phyloP scores from a whole-genome alignment of 2,113 vertebrate species.

The Gulo gulo region DNA sequence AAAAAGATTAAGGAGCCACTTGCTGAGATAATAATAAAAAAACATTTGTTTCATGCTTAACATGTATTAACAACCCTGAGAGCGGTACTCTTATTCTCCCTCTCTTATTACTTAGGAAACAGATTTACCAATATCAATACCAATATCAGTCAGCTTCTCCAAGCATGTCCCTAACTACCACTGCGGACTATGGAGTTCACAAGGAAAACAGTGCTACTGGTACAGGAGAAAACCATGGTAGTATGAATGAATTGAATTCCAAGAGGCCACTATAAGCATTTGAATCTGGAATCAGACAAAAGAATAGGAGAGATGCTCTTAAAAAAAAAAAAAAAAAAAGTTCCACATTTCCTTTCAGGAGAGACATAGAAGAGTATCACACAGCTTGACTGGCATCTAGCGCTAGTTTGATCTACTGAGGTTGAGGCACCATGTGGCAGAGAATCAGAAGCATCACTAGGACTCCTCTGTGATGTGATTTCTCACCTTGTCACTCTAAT shows the following conservation, averaged over 20 bases:
- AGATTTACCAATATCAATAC: neutral
- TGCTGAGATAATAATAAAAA: neutral
- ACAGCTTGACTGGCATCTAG: neutral
- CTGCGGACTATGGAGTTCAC: neutral
- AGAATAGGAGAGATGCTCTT: neutral
- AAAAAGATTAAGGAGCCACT: neutral
- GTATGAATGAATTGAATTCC: neutral
- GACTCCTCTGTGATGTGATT: neutral
- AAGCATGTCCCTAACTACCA: neutral
- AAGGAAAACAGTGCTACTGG: neutral
- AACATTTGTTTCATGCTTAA: neutral
- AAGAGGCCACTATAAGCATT: neutral
- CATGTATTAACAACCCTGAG: neutral
- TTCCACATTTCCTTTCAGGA: neutral
- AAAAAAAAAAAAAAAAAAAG: neutral
- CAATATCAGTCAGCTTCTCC: neutral
- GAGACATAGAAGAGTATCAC: neutral
- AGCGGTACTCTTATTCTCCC: neutral
- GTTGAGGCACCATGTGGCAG: neutral
- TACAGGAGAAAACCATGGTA: neutral
- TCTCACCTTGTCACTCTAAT: neutral
- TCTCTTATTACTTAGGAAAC: neutral
- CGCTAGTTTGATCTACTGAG: neutral
- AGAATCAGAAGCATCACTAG: neutral
- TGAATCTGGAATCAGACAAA: neutral